These are phyloP conservation scores for Peromyscus eremicus DNA, from an alignment of 2,797 vertebrate genomes.

Conservation along the genomic window DNA sequence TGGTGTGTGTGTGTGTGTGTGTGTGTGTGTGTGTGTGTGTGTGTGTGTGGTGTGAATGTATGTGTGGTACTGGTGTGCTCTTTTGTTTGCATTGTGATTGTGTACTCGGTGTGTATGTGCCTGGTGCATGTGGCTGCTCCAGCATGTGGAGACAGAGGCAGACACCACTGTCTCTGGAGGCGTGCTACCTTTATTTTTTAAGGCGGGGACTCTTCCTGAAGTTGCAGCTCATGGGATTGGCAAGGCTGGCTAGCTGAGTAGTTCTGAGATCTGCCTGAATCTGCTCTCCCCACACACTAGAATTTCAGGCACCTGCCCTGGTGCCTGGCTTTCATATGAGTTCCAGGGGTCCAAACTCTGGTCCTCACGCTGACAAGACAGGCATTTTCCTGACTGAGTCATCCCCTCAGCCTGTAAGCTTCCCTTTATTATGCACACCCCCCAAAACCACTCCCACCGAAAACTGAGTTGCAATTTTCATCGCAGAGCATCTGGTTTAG, in stretches of 20 bases:
- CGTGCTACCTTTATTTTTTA: not conserved
- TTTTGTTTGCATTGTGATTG: not conserved
- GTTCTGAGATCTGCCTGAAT: too few relatives aligned
- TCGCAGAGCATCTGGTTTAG: constrained; percentile 52
- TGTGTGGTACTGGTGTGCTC: not conserved
- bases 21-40: not conserved
- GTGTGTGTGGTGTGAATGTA: not conserved
- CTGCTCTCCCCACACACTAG: not conserved
- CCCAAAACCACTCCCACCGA: not conserved
- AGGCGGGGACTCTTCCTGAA: not conserved
- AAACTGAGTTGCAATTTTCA: not conserved
- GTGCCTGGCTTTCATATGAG: not conserved
- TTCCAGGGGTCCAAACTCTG: not conserved
- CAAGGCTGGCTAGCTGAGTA: not conserved
- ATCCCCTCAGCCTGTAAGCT: not conserved
- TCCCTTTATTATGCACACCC: not conserved
- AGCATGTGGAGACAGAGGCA: not conserved
- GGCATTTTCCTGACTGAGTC: not conserved
- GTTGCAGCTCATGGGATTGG: not conserved
- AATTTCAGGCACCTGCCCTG: not conserved
- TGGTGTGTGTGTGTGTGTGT: not conserved
- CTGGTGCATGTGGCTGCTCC: not conserved
- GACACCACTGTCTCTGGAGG: not conserved
- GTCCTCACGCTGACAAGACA: not conserved
- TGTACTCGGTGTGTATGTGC: not conserved